Percentiles rank a stretch among this genome's conserved stretches.
Conservation (phyloP, 2,888 invertebrate species). For the Drosophila neotestacea region DNA sequence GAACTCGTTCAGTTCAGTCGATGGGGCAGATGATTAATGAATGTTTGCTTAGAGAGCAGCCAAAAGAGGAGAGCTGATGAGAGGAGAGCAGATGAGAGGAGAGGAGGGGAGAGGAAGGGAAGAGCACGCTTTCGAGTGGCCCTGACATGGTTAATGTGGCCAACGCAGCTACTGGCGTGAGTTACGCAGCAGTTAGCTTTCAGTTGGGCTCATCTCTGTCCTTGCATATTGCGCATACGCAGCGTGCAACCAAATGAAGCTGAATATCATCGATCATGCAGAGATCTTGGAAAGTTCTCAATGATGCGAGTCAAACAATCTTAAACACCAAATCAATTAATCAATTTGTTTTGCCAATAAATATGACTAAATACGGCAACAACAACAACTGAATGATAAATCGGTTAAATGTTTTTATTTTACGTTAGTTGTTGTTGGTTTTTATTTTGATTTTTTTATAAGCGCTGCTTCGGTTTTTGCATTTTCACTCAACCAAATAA, state of each 20-base stretch:
- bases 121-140: conserved; percentile 30
- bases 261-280: conserved; percentile 35
- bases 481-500: conserved; percentile 71
- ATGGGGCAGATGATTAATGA: conserved; percentile 57
- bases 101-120: conserved; percentile 1
- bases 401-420: conserved; percentile 40
- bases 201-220: conserved; percentile 22
- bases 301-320: conserved; percentile 38
- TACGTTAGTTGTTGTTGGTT: neutral
- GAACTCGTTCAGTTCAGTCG: conserved; percentile 28
- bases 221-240: conserved; percentile 58
- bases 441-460: conserved; percentile 15
- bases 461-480: conserved; percentile 35
- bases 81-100: neutral
- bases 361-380: conserved; percentile 67
- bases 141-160: conserved; percentile 52
- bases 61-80: neutral
- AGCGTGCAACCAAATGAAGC: conserved; percentile 26
- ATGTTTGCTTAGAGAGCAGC: conserved; percentile 29
- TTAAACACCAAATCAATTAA: conserved; percentile 61
- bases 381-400: conserved; percentile 60
- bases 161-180: conserved; percentile 47
- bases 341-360: conserved; percentile 80
- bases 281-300: conserved; percentile 41
- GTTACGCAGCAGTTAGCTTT: conserved; percentile 57